Conservation (phyloP, 2,888 invertebrate species). For the Polymixis flavicincta region DNA sequence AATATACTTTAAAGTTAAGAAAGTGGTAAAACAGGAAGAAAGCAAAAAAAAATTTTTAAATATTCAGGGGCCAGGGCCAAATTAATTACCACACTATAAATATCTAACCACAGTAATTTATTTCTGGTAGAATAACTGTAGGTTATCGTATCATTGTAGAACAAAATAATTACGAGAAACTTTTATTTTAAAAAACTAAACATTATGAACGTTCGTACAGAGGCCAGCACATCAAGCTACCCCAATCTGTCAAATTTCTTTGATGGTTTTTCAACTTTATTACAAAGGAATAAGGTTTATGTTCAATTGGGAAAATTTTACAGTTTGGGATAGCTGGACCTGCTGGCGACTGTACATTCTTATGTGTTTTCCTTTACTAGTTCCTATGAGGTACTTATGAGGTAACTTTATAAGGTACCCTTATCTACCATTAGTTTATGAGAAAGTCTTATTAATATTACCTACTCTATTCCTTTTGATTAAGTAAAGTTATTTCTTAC, state of each 20-base stretch:
- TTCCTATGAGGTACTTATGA: neutral
- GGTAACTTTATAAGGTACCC: neutral
- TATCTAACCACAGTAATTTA: neutral
- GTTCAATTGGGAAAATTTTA: too few relatives aligned
- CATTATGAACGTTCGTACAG: neutral
- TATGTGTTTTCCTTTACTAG: neutral
- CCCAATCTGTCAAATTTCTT: too few relatives aligned
- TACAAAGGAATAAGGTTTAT: too few relatives aligned
- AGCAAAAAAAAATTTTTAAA: too few relatives aligned
- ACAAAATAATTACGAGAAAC: neutral
- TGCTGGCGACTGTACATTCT: too few relatives aligned
- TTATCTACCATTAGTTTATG: neutral
- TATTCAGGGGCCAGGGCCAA: too few relatives aligned
- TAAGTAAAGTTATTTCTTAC: constrained; percentile 13
- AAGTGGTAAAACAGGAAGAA: too few relatives aligned
- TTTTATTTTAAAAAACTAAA: neutral
- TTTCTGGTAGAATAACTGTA: neutral
- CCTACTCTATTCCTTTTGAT: constrained; percentile 20
- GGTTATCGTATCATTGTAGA: neutral
- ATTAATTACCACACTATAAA: too few relatives aligned
- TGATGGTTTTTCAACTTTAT: too few relatives aligned
- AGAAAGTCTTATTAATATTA: constrained; percentile 27
- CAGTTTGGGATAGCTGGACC: too few relatives aligned
- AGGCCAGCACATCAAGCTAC: too few relatives aligned
- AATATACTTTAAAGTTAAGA: too few relatives aligned